Percentiles rank a stretch among this genome's conserved stretches.
phyloP scores from a whole-genome alignment of 2,113 vertebrate genomes.

The Trogon surrucura region DNA sequence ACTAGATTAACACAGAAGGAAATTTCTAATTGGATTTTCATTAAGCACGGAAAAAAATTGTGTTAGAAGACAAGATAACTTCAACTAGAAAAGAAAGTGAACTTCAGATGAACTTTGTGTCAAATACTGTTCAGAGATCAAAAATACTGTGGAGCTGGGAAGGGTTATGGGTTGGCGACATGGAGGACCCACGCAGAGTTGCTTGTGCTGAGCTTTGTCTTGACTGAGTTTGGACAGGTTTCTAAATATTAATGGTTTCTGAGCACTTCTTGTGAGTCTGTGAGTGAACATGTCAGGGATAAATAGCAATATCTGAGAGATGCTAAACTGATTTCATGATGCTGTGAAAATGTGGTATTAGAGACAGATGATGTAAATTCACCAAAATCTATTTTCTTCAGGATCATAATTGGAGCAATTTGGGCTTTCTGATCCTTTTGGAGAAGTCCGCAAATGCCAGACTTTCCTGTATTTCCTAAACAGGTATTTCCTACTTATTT shows the following conservation, averaged over 20 bases:
- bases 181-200: not conserved
- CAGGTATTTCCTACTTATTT: not conserved
- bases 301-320: not conserved
- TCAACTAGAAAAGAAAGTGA: not conserved
- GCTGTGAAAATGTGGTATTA: not conserved
- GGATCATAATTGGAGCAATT: not conserved
- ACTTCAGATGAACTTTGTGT: not conserved
- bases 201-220: not conserved
- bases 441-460: not conserved
- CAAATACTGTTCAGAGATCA: not conserved
- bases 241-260: not conserved
- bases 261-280: not conserved
- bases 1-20: not conserved
- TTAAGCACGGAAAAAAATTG: not conserved
- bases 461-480: too few relatives aligned
- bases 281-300: not conserved
- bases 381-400: not conserved
- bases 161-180: accelerated
- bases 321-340: not conserved
- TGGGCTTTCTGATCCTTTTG: not conserved
- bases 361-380: not conserved
- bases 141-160: not conserved
- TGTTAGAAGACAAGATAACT: not conserved
- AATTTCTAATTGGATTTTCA: not conserved
- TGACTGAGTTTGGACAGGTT: not conserved